Conservation (phyloP, 1,140 invertebrate genomes). For the Apocrypta bakeri region DNA sequence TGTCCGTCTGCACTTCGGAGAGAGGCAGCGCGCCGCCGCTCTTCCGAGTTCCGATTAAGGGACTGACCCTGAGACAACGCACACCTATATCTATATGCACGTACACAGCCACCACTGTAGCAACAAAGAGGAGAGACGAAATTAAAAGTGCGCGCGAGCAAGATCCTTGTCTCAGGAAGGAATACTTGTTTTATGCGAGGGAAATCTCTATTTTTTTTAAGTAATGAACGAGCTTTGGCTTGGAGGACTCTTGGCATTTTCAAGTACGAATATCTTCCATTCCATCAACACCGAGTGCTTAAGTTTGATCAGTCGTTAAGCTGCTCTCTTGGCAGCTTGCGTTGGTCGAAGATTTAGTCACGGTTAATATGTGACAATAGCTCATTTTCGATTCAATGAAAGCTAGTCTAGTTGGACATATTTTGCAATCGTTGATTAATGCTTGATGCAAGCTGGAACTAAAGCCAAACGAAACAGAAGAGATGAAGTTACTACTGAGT, state of each 20-base stretch:
- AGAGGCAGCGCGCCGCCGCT: constrained; percentile 2
- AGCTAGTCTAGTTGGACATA: too few species aligned
- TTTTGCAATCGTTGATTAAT: not conserved
- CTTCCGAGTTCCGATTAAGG: constrained; percentile 50
- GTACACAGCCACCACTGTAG: not conserved
- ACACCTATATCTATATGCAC: constrained; percentile 4
- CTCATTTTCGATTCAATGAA: not conserved
- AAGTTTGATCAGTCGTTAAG: not conserved
- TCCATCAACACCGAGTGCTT: not conserved
- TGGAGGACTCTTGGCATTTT: not conserved
- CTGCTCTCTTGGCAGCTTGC: not conserved
- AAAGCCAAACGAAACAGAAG: not conserved
- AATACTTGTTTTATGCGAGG: not conserved
- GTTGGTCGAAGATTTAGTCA: not conserved
- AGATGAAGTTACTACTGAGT: not conserved
- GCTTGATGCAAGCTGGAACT: not conserved
- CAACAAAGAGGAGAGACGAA: constrained; percentile 10
- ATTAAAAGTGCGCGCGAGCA: not conserved
- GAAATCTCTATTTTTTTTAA: not conserved
- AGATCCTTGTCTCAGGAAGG: not conserved
- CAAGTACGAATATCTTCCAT: not conserved
- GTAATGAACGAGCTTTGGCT: not conserved
- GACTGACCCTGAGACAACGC: constrained; percentile 37
- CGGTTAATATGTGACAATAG: not conserved
- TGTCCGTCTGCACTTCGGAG: not conserved